Evolutionary conservation across 2,888 invertebrate species (phyloP).

Genomic region (Acleris cristana): DNA sequence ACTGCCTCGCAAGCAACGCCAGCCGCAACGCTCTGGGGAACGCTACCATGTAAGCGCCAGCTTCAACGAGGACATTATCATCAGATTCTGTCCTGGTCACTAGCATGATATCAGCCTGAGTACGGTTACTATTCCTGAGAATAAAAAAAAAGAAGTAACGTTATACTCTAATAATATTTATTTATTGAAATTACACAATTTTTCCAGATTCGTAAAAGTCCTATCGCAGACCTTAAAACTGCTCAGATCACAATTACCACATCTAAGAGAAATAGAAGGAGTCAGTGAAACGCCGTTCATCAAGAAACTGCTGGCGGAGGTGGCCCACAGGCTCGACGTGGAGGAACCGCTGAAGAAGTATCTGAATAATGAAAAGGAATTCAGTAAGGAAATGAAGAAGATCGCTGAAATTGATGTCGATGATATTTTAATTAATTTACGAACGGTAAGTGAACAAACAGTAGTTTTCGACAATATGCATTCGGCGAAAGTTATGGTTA

Average conservation of each 20-base stretch:
- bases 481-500: too few relatives aligned
- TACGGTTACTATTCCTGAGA: too few relatives aligned
- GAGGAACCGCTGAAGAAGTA: conserved; percentile 53
- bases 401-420: conserved; percentile 48
- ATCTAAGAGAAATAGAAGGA: conserved; percentile 66
- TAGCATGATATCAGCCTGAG: too few relatives aligned
- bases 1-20: conserved; percentile 63
- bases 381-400: conserved; percentile 44
- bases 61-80: too few relatives aligned
- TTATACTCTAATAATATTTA: too few relatives aligned
- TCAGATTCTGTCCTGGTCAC: too few relatives aligned
- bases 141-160: too few relatives aligned
- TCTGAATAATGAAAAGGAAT: conserved; percentile 42
- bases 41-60: conserved; percentile 63
- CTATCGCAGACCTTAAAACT: conserved; percentile 58
- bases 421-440: conserved; percentile 58
- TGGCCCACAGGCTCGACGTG: conserved; percentile 62
- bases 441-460: conserved; percentile 52
- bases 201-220: conserved; percentile 61
- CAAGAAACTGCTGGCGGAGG: conserved; percentile 50
- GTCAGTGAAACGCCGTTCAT: conserved; percentile 58
- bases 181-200: too few relatives aligned
- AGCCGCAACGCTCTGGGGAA: conserved; percentile 64
- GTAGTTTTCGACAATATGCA: neutral
- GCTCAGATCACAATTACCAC: conserved; percentile 62